phyloP scores from a whole-genome alignment of 2,113 vertebrate species.

The Hucho hucho region DNA sequence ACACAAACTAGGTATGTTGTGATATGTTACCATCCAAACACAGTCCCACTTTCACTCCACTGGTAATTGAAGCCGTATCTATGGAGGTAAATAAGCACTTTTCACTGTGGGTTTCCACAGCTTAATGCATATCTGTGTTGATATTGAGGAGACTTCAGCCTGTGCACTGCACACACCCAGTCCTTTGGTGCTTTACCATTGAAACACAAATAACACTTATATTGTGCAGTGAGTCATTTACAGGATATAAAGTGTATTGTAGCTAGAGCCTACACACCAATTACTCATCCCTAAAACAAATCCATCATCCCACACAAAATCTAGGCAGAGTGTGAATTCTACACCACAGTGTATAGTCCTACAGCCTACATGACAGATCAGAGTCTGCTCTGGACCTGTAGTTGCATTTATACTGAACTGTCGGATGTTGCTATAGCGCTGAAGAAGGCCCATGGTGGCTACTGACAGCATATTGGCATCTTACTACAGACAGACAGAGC shows the following conservation, averaged over 20 bases:
- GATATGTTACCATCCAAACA: background rate
- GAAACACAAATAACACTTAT: slow-evolving; percentile 8
- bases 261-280: slow-evolving; percentile 16
- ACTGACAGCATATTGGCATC: slow-evolving; percentile 32
- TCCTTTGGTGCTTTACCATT: slow-evolving; percentile 43
- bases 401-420: slow-evolving; percentile 22
- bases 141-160: slow-evolving; percentile 22
- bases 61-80: slow-evolving; percentile 18
- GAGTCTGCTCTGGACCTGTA: too few relatives aligned
- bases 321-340: slow-evolving; percentile 13
- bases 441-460: slow-evolving; percentile 10
- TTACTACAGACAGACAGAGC: slow-evolving; percentile 34
- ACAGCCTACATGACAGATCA: slow-evolving; percentile 14
- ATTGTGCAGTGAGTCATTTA: slow-evolving; percentile 9
- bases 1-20: background rate
- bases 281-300: slow-evolving; percentile 8
- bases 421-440: slow-evolving; percentile 5
- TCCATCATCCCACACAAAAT: background rate
- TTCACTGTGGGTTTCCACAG: slow-evolving; percentile 45
- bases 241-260: background rate
- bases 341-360: slow-evolving; percentile 4
- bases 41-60: background rate
- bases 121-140: slow-evolving; percentile 43
- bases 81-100: slow-evolving; percentile 28
- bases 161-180: slow-evolving; percentile 23